phyloP scores from a whole-genome alignment of 2,888 invertebrate species.

The Cosmia pyralina region DNA sequence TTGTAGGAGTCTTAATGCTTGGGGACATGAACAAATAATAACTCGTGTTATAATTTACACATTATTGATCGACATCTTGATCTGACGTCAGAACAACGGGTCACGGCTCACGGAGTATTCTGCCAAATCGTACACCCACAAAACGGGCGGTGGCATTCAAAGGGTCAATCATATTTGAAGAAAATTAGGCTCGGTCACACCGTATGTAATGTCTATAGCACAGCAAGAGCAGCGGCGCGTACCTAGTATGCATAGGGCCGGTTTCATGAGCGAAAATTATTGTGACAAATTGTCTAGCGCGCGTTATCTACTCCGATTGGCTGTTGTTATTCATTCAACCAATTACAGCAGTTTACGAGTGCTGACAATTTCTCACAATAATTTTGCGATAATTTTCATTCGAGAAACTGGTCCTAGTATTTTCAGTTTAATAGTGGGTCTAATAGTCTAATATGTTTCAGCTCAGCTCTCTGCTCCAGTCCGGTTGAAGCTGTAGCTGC shows the following conservation, averaged over 20 bases:
- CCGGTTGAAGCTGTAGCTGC: neutral
- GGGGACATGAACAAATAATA: conserved; percentile 12
- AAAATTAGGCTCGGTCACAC: conserved; percentile 17
- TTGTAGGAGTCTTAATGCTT: neutral
- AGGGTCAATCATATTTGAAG: conserved; percentile 6
- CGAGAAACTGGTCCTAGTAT: neutral
- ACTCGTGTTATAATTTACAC: conserved; percentile 22
- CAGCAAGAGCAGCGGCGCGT: neutral
- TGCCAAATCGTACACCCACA: conserved; percentile 39
- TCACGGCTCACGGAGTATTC: conserved; percentile 25
- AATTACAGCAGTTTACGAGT: neutral
- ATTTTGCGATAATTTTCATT: neutral
- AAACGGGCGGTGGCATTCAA: conserved; percentile 19
- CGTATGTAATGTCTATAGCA: neutral
- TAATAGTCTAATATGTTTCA: no score
- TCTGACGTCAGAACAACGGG: conserved; percentile 36
- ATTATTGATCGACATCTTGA: conserved; percentile 27
- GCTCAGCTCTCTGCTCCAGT: neutral
- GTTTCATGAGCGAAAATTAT: neutral
- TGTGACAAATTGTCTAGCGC: neutral
- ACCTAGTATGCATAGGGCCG: neutral
- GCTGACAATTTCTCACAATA: neutral
- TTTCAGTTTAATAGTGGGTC: neutral
- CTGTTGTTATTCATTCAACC: neutral
- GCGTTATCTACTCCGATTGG: neutral